Evolutionary conservation across 1,140 invertebrate genomes (phyloP), one percentile per base, ranked within the genome.

Genomic region (Coptotermes formosanus): DNA sequence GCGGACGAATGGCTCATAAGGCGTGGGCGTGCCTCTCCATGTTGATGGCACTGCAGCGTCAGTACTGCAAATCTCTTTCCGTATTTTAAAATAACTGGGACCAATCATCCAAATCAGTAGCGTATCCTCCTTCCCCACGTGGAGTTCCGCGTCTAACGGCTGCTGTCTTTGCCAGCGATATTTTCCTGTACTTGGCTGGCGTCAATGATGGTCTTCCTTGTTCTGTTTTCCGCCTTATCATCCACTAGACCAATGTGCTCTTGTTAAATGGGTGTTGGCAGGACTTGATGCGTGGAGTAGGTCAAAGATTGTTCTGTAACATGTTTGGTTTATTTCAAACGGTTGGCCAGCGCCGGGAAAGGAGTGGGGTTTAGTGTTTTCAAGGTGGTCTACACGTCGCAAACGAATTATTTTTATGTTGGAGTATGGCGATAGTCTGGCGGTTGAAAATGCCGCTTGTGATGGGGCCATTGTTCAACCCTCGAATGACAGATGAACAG

Each of bases 11-110:
- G 21, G 8, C 16, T 75, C n/a, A 30, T 30, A n/a, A 75, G n/a
- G 25, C 64, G 64, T 75, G 64, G 64, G 64, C 64, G 64, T 30
- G 64, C 8, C n/a, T 7, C n/a, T 75, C n/a, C 64, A 75, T 30
- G 59, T 64, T 16, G 52, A 19, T 19, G 25, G 25, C 64, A 75
- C 64, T 75, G 64, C 25, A 75, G 4, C 64, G 64, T 30, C 64
- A 75, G 64, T 75, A 38, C 38, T 38, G 38, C 38, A 75, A 14
- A 55, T 21, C 3, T 25, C 1, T 75, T 75, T 75, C 64, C 64
- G 64, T 75, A 75, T 75, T 75, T 75, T 75, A 75, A 75, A 75
- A 75, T 75, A 75, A 75, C 64, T 25, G n/a, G 25, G 30, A n/a
- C 64, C 7, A 6, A 30, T 25, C 64, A 75, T 25, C 64, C 64